phyloP scores from a whole-genome alignment of 2,888 invertebrate genomes.

The Epiblema foenella region DNA sequence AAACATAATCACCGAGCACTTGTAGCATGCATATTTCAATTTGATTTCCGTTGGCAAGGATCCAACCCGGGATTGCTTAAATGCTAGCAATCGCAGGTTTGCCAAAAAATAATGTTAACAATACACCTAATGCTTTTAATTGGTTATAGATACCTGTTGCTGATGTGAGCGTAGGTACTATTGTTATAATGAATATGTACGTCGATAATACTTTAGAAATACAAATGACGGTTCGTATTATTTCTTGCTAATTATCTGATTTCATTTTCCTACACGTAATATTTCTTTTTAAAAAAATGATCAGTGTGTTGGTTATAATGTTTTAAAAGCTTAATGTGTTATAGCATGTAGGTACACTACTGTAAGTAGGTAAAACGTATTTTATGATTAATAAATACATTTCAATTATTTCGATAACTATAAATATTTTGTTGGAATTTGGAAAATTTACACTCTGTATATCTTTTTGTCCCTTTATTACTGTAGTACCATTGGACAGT shows the following conservation, averaged over 20 bases:
- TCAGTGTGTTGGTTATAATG: too few species aligned
- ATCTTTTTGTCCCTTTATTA: neutral
- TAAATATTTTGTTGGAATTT: neutral
- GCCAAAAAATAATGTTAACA: conserved; percentile 13
- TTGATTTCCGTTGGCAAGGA: conserved; percentile 16
- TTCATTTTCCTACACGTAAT: too few species aligned
- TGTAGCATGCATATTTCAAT: neutral
- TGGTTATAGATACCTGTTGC: conserved; percentile 16
- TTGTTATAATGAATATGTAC: neutral
- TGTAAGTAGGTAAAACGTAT: neutral
- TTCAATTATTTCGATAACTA: too few species aligned
- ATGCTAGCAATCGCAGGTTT: conserved; percentile 1
- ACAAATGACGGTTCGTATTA: neutral
- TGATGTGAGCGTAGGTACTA: neutral
- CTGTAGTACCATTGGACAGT: too few species aligned
- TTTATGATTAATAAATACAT: too few species aligned
- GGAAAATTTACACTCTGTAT: neutral
- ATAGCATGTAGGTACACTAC: too few species aligned
- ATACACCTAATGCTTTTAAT: neutral
- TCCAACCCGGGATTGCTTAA: conserved; percentile 7
- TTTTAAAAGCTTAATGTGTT: too few species aligned
- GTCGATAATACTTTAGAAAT: neutral
- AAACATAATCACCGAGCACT: neutral
- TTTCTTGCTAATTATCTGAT: too few species aligned
- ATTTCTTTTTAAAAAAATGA: too few species aligned